A percentile compares a stretch with the other conserved stretches of the same genome.
These are phyloP conservation scores for Ceratitis capitata DNA, from an alignment of 1,140 invertebrate species.

Conservation along the genomic window DNA sequence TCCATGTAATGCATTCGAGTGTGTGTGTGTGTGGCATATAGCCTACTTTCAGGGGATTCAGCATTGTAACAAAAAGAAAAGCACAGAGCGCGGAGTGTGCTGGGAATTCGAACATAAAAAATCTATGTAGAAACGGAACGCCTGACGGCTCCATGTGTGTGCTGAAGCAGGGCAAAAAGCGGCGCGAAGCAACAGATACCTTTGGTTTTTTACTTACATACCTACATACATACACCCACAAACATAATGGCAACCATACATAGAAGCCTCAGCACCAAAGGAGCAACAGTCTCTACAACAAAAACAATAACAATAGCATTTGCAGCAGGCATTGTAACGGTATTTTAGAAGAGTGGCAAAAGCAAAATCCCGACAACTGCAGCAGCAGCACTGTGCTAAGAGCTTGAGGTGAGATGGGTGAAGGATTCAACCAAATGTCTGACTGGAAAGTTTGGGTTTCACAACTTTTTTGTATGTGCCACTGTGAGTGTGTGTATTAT, in stretches of 20 bases:
- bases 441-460: background rate
- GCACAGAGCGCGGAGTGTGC: background rate
- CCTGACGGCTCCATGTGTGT: background rate
- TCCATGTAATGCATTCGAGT: no score
- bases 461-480: background rate
- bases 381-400: background rate
- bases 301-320: background rate
- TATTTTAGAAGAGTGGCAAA: no score
- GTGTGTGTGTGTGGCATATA: background rate
- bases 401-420: background rate
- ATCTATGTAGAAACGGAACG: background rate
- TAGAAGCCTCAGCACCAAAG: background rate
- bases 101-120: background rate
- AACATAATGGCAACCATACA: background rate
- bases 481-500: background rate
- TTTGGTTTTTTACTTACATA: background rate
- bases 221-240: background rate
- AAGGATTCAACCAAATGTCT: background rate
- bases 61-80: background rate
- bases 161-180: background rate
- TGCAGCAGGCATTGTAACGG: no score
- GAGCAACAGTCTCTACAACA: slow-evolving; percentile 23
- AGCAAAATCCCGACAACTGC: background rate
- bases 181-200: background rate
- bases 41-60: slow-evolving; percentile 19